Conservation (phyloP, 2,888 invertebrate genomes). For the Rhopalosiphum nymphaeae region DNA sequence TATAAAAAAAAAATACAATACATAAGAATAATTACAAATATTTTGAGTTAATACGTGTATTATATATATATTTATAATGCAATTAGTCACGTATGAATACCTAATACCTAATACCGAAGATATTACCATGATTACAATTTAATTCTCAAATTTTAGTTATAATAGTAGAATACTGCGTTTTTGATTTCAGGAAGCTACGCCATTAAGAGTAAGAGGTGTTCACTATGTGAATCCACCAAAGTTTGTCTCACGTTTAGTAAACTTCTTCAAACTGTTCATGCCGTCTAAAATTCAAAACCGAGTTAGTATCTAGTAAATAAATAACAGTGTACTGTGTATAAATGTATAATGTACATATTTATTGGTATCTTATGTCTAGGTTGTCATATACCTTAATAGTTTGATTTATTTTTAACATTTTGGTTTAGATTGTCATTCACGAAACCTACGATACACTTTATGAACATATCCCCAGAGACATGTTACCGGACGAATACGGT, state of each 20-base stretch:
- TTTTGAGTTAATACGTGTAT: too few relatives aligned
- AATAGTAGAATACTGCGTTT: neutral
- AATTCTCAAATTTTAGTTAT: neutral
- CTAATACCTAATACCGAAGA: neutral
- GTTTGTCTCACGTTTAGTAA: slow-evolving; percentile 42
- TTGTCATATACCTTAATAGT: neutral
- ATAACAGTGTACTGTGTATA: neutral
- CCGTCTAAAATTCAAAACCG: slow-evolving; percentile 51
- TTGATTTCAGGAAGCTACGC: slow-evolving; percentile 38
- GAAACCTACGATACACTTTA: slow-evolving; percentile 45
- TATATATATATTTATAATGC: neutral
- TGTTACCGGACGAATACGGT: slow-evolving; percentile 55
- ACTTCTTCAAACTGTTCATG: slow-evolving; percentile 57
- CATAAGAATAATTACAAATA: too few relatives aligned
- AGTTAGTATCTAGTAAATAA: slow-evolving; percentile 14
- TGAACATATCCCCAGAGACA: slow-evolving; percentile 31
- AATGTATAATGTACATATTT: too few relatives aligned
- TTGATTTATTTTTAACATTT: neutral
- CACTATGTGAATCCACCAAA: slow-evolving; percentile 59
- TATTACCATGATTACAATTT: neutral
- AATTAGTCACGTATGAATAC: neutral
- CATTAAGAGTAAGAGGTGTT: slow-evolving; percentile 43
- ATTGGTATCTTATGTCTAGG: neutral
- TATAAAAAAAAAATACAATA: too few relatives aligned
- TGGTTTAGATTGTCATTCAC: slow-evolving; percentile 42